Evolutionary conservation across 1,140 invertebrate genomes (phyloP), one percentile per base, ranked within the genome.

Genomic region (Luehdorfia chinensis): DNA sequence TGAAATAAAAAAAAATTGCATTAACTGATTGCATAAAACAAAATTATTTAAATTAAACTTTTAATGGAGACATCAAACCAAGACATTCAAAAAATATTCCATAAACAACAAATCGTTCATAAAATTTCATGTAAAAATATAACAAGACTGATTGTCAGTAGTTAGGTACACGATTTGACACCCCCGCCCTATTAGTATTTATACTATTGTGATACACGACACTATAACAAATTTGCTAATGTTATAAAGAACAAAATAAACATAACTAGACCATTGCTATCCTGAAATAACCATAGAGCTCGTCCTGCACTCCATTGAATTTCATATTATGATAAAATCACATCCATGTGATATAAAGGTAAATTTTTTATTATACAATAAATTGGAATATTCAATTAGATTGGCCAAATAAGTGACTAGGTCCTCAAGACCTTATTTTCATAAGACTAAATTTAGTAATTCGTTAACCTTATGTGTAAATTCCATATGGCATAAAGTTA

Each of bases 21-120:
- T 83, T 78, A 85, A 85, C 78, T 75, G 80, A 79, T 87, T 87
- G 79, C 85, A 87, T 80, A 86, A 83, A 87, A 80, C 80, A 86
- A 87, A 73, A 78, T 80, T 77, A 81, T 80, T 76, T 76, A 84
- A 84, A 83, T 77, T 81, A 86, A 84, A 84, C 70, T 75, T 75
- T 77, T 65, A 81, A 83, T 67, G 81, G 81, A 86, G 81, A 79
- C 78, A 86, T 86, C 83, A 85, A 85, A 85, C 81, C 81, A 80
- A 84, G 72, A 83, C 67, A 81, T 14, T 68, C n/a, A n/a, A 54
- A 84, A 79, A 75, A 81, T 80, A 86, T 75, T 81, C 16, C 75
- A 79, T 84, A 85, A 81, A 85, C 76, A 84, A 85, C 75, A 81
- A 68, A 80, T 80, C 59, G 75, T 76, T 72, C 72, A 81, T 85